Evolutionary conservation across 2,797 vertebrate species (phyloP), one percentile per base, ranked within the genome.

Genomic region (Molothrus aeneus): DNA sequence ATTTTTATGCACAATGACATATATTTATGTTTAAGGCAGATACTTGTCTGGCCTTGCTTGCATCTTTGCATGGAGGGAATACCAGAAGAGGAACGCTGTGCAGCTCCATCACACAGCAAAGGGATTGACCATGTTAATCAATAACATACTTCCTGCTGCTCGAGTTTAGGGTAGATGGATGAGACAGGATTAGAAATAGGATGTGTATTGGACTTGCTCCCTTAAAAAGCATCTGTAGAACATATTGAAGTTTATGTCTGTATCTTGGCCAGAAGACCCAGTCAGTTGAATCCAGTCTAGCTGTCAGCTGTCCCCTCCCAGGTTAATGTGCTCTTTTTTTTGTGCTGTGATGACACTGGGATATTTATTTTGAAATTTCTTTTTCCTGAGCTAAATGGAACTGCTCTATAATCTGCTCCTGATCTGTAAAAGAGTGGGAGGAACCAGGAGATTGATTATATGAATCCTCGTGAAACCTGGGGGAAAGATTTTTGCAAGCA

Each of bases 91-190:
- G n/a, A 34, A 13, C 36, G 20, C 15, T 66, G 22, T 17, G 29
- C 15, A 34, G 17, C 28, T 77, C 43, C 40, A 70, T 21, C 10
- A n/a, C 6, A n/a, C 12, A 32, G 7, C 11, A 47, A 54, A 80
- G 8, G 9, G 5, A 48, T 28, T 59, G 36, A n/a, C 53, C 14
- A 20, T 26, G 8, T 40, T 63, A 36, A 36, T 36, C 36, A 36
- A 36, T 36, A 36, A 36, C 36, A 59, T 16, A 25, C 7, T 13
- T 36, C 13, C n/a, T 56, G 20, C 29, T 60, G 29, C 48, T 71
- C 0, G 0, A 56, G 29, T 29, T 22, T 51, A 17, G 5, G 34
- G 20, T 19, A 45, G 28, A 24, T 53, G n/a, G 38, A 65, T 71
- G 42, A 61, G 10, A 57, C 24, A 7, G 7, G 14, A 31, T 28